These are phyloP conservation scores for Manis pentadactyla DNA, from an alignment of 2,797 vertebrate genomes.

Conservation along the genomic window DNA sequence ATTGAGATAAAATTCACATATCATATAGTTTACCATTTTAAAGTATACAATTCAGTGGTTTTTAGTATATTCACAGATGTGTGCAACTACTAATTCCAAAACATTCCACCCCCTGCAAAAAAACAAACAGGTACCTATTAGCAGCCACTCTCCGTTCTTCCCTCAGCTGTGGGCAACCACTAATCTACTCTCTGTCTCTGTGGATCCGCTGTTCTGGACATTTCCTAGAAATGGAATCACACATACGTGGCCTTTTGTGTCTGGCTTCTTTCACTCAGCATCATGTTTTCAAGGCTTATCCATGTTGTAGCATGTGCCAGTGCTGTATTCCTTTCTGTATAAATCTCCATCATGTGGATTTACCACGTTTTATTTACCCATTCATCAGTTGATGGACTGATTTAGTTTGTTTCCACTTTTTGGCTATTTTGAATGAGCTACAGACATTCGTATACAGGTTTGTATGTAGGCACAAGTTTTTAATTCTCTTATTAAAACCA, in stretches of 20 bases:
- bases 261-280: background rate
- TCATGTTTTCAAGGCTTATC: background rate
- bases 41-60: background rate
- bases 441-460: background rate
- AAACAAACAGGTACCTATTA: background rate
- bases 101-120: background rate
- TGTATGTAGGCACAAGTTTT: constrained; percentile 24
- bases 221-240: background rate
- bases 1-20: background rate
- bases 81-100: background rate
- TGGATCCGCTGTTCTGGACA: background rate
- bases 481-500: constrained; percentile 23
- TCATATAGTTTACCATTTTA: background rate
- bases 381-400: background rate
- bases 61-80: background rate
- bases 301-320: background rate
- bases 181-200: background rate
- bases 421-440: background rate
- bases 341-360: background rate
- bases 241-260: background rate
- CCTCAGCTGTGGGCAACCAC: background rate
- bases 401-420: background rate
- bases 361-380: background rate
- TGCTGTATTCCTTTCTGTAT: background rate
- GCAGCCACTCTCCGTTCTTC: too few species aligned